phyloP scores from a whole-genome alignment of 1,140 invertebrate species.

The Saccostrea glomerata region DNA sequence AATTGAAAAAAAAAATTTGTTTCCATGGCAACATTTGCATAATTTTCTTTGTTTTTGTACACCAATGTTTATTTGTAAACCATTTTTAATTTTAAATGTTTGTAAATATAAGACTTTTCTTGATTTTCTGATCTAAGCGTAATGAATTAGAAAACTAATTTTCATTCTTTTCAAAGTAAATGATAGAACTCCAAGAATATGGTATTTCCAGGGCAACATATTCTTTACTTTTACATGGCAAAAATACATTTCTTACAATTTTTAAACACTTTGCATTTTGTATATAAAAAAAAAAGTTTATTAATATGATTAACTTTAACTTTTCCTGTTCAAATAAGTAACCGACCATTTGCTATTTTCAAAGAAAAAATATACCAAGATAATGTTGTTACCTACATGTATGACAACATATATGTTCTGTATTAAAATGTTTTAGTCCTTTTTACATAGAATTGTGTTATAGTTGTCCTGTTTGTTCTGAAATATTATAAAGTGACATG shows the following conservation, averaged over 20 bases:
- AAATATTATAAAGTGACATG: neutral
- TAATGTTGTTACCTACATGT: neutral
- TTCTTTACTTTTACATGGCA: neutral
- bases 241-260: neutral
- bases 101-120: neutral
- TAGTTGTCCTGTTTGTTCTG: neutral
- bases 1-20: neutral
- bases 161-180: neutral
- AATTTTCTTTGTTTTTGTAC: neutral
- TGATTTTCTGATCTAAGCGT: neutral
- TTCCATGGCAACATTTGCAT: no score
- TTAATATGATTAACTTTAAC: no score
- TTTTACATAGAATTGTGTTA: neutral
- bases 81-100: neutral
- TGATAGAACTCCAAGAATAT: neutral
- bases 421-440: neutral
- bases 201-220: no score
- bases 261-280: no score
- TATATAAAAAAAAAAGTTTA: no score
- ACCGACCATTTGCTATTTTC: no score
- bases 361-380: neutral
- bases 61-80: neutral
- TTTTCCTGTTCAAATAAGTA: no score
- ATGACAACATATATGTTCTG: conserved; percentile 4
- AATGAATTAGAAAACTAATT: neutral